Percentiles rank a stretch among this genome's conserved stretches.
These are phyloP conservation scores for Drosophila repletoides DNA, from an alignment of 1,140 invertebrate genomes.

Conservation along the genomic window DNA sequence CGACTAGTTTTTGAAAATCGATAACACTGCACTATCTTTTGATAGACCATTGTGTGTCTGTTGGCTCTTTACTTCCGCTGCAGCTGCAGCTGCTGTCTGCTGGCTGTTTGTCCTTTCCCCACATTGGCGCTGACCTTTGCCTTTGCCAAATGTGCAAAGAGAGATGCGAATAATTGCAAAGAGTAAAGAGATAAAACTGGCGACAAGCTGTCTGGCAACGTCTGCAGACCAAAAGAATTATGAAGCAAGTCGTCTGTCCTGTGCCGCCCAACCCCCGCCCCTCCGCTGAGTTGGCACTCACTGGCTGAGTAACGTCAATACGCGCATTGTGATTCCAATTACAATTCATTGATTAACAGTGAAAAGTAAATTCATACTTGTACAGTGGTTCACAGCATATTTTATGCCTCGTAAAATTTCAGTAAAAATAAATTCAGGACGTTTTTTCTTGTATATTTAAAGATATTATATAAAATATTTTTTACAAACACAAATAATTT, in stretches of 20 bases:
- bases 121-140: conserved; percentile 31
- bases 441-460: too few species aligned
- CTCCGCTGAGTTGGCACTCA: background rate
- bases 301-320: background rate
- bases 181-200: conserved; percentile 19
- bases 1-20: conserved; percentile 50
- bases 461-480: too few species aligned
- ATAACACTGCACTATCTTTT: conserved; percentile 37
- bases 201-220: conserved; percentile 60
- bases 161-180: conserved; percentile 14
- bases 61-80: conserved; percentile 45
- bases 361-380: conserved; percentile 9
- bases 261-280: background rate
- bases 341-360: conserved; percentile 36
- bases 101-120: background rate
- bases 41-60: conserved; percentile 13
- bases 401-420: too few species aligned
- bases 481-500: too few species aligned
- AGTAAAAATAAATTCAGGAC: too few species aligned
- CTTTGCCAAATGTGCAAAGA: conserved; percentile 43
- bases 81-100: conserved; percentile 12
- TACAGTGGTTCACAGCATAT: conserved; percentile 13
- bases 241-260: background rate
- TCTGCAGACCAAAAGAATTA: conserved; percentile 19
- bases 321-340: conserved; percentile 38